A percentile compares a stretch with the other conserved stretches of the same genome.
Conservation (phyloP, 2,113 vertebrate species). For the Lucifuga dentata region DNA sequence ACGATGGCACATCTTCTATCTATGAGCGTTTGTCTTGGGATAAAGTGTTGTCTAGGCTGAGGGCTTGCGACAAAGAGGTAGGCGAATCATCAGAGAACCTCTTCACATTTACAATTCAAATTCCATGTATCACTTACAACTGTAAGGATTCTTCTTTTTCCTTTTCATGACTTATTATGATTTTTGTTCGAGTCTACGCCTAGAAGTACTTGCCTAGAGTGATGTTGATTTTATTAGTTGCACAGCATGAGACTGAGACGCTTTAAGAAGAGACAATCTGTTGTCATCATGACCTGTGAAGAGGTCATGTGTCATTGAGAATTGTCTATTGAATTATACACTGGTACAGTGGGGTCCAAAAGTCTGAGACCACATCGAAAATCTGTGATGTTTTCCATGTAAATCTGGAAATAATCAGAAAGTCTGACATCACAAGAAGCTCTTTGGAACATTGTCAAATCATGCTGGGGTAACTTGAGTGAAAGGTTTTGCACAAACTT, state of each 20-base stretch:
- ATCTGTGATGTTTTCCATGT: too few species aligned
- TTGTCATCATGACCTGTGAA: too few species aligned
- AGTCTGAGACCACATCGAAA: too few species aligned
- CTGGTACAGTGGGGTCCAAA: too few species aligned
- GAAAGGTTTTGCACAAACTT: too few species aligned
- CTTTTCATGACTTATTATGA: slow-evolving; percentile 22
- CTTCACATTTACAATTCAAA: slow-evolving; percentile 59
- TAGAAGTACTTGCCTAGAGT: background rate
- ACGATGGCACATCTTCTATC: slow-evolving; percentile 60
- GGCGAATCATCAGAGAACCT: slow-evolving; percentile 66
- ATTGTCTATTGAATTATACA: too few species aligned
- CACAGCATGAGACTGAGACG: slow-evolving; percentile 19
- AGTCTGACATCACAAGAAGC: too few species aligned
- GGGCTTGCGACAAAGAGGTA: slow-evolving; percentile 76
- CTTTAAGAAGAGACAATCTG: slow-evolving; percentile 1
- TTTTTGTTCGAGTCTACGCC: slow-evolving; percentile 13
- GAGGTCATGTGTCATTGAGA: too few species aligned
- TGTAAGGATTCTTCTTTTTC: slow-evolving; percentile 21
- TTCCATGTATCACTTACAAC: slow-evolving; percentile 48
- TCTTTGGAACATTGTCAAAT: too few species aligned
- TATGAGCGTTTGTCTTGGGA: slow-evolving; percentile 75
- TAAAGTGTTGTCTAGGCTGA: slow-evolving; percentile 69
- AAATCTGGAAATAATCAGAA: too few species aligned
- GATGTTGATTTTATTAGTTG: slow-evolving; percentile 3
- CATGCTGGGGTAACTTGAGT: too few species aligned